A percentile compares a stretch with the other conserved stretches of the same genome.
Conservation (phyloP, 2,113 vertebrate species). For the Daboia siamensis region DNA sequence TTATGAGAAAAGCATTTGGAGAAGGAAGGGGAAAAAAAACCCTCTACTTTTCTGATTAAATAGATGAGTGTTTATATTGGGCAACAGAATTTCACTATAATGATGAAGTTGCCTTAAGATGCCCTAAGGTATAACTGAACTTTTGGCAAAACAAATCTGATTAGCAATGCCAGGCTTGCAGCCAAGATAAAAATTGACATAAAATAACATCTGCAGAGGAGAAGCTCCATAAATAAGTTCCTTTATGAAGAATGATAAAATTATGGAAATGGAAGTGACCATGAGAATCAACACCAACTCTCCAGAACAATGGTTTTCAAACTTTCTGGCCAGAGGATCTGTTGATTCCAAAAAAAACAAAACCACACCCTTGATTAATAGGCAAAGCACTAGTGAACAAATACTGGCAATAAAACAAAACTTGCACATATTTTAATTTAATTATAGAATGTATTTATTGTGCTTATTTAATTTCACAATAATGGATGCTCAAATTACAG, state of each 20-base stretch:
- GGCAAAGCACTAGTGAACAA: background rate
- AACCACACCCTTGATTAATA: background rate
- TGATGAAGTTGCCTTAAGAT: background rate
- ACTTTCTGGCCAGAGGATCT: background rate
- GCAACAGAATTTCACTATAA: background rate
- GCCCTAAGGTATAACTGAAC: background rate
- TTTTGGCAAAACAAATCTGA: background rate
- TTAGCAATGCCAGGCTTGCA: background rate
- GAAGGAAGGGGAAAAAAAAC: background rate
- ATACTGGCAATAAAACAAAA: background rate
- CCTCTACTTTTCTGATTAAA: constrained; percentile 26
- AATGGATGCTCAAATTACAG: background rate
- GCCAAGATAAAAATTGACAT: background rate
- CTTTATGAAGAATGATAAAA: background rate
- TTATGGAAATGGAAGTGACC: background rate
- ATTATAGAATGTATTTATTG: background rate
- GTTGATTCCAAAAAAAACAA: background rate
- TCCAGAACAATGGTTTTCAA: background rate
- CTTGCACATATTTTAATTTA: background rate
- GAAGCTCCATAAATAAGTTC: background rate
- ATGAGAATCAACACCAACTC: background rate
- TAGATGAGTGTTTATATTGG: background rate
- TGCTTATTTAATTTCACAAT: background rate
- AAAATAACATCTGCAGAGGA: background rate
- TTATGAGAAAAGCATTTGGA: constrained; percentile 32